phyloP scores from a whole-genome alignment of 2,888 invertebrate genomes.

The Brachypalpus laphriformis region DNA sequence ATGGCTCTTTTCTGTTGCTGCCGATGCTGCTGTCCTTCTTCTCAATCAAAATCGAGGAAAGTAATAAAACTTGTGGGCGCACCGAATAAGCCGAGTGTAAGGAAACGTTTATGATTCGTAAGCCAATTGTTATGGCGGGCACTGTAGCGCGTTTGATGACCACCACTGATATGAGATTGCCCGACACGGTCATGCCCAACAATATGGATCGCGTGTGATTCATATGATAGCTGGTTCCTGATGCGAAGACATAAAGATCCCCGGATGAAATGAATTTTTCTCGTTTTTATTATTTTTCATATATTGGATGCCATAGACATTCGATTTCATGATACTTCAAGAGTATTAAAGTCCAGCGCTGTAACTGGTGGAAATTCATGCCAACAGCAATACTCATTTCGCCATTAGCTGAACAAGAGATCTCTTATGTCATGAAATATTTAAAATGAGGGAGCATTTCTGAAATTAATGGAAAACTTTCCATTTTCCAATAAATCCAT shows the following conservation, averaged over 20 bases:
- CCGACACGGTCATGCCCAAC: not conserved
- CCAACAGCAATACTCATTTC: not conserved
- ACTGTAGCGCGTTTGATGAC: slow-evolving; percentile 38
- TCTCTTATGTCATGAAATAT: slow-evolving; percentile 8
- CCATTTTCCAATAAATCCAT: slow-evolving; percentile 36
- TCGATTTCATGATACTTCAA: not conserved
- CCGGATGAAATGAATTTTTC: not conserved
- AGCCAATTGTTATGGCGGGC: slow-evolving; percentile 40
- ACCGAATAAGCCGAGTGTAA: slow-evolving; percentile 44
- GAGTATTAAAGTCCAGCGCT: not conserved
- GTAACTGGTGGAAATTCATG: not conserved
- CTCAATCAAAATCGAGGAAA: slow-evolving; percentile 28
- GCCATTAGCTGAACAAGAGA: not conserved
- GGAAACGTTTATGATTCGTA: slow-evolving; percentile 46
- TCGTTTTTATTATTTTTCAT: not conserved
- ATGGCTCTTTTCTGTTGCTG: not conserved
- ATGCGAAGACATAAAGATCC: slow-evolving; percentile 1
- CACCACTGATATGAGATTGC: slow-evolving; percentile 19
- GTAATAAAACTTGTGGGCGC: slow-evolving; percentile 4
- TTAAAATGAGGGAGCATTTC: not conserved
- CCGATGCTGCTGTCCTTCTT: not conserved
- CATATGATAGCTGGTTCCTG: slow-evolving; percentile 8
- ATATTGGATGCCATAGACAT: not conserved
- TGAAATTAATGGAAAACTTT: not conserved
- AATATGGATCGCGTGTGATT: slow-evolving; percentile 19